Percentiles rank a stretch among this genome's conserved stretches.
Conservation (phyloP, 2,113 vertebrate species). For the Eclectus roratus region DNA sequence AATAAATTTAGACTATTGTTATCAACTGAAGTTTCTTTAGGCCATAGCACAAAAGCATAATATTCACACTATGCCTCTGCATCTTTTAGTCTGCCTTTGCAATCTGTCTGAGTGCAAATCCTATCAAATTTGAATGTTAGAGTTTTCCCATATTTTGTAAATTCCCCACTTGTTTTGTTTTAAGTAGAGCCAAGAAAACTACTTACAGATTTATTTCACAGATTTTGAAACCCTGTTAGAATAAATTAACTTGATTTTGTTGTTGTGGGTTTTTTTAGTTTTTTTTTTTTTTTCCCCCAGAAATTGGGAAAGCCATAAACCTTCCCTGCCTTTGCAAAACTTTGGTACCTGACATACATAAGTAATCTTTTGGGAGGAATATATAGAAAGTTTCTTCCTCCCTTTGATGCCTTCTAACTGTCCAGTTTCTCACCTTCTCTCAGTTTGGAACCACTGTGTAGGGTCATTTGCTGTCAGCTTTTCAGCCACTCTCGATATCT, state of each 20-base stretch:
- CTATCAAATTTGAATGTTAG: background rate
- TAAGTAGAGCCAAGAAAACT: background rate
- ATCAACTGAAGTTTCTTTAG: background rate
- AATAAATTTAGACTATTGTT: background rate
- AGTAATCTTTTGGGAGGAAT: background rate
- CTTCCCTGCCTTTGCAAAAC: background rate
- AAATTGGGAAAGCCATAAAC: background rate
- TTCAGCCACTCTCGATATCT: background rate
- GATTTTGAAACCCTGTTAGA: background rate
- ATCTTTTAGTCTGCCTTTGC: background rate
- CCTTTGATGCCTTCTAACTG: background rate
- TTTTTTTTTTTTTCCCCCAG: background rate
- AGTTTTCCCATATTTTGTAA: background rate
- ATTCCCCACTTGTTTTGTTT: background rate
- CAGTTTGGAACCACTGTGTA: background rate
- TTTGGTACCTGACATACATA: background rate
- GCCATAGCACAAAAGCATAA: background rate
- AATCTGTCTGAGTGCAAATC: background rate
- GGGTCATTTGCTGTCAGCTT: background rate
- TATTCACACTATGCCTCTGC: background rate
- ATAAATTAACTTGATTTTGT: background rate
- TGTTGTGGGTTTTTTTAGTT: background rate
- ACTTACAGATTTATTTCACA: background rate
- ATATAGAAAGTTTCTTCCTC: background rate
- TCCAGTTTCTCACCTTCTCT: background rate